Evolutionary conservation across 1,140 invertebrate species (phyloP), one percentile per base, ranked within the genome.

Genomic region (Camponotus pennsylvanicus): DNA sequence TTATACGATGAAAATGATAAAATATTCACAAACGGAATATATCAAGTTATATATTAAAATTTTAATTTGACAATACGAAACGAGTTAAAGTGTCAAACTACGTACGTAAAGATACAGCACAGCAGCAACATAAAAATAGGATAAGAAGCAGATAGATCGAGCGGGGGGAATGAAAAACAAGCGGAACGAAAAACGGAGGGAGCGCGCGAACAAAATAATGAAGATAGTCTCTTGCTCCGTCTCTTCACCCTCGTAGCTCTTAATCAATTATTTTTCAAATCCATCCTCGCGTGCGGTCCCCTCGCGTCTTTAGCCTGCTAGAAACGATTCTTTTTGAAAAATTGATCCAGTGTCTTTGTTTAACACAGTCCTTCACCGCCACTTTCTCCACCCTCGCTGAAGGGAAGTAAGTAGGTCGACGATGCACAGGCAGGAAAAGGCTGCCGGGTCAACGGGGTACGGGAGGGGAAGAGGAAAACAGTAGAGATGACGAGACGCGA

Each of bases 261-360:
- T 82, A 86, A 88, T 88, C 83, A 88, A 88, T 89, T 88, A 89
- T 82, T 89, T 77, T 86, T 64, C 61, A 64, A 79, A 76, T 70
- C 34, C 21, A 18, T 63, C 63, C 37, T n/a, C 27, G 6, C 42
- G 64, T 6, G 34, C 55, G 49, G 32, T 49, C 3, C 45, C n/a
- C 21, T 15, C 27, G 64, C 73, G 15, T 37, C 61, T 69, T 45
- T 15, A 45, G 49, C 13, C 9, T 21, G 52, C 1, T n/a, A n/a
- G 8, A 69, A 61, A 55, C 75, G 45, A 77, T 80, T 57, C 27
- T 61, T 64, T 59, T 86, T 77, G 70, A 89, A 88, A 89, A 89
- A 89, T 88, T 86, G 59, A 86, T 82, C 83, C 55, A 61, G 27
- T 59, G 27, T 45, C 55, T 73, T 73, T 40, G 69, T 45, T 83